These are phyloP conservation scores for Nemurella pictetii DNA, from an alignment of 2,888 invertebrate species.

Conservation along the genomic window DNA sequence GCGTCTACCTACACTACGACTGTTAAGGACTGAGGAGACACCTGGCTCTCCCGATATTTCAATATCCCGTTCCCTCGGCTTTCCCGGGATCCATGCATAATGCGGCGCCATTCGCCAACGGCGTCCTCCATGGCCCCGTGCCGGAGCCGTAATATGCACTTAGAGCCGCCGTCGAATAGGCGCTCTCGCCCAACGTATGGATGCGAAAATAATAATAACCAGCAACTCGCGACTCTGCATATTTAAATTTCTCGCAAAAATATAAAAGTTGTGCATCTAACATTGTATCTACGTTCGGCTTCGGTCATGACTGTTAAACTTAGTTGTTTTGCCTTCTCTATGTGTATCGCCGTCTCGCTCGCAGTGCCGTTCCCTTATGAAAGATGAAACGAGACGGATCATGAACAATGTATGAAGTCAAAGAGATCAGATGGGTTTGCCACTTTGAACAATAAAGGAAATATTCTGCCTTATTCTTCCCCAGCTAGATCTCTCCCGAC, in stretches of 20 bases:
- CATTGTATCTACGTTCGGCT: slow-evolving; percentile 28
- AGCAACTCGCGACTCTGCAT: background rate
- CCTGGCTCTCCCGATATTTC: background rate
- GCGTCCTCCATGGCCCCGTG: background rate
- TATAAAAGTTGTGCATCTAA: slow-evolving; percentile 10
- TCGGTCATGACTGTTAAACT: slow-evolving; percentile 40
- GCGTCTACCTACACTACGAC: background rate
- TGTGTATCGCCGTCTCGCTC: slow-evolving; percentile 26
- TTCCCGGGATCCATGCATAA: background rate
- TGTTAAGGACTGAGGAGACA: background rate
- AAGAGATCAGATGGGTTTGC: slow-evolving; percentile 37
- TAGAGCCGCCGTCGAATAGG: background rate
- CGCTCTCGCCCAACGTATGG: background rate
- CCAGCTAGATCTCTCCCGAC: background rate
- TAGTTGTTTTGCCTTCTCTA: slow-evolving; percentile 35
- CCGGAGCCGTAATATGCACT: background rate
- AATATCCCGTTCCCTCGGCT: background rate
- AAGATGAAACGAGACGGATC: slow-evolving; percentile 36
- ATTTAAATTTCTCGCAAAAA: slow-evolving; percentile 22
- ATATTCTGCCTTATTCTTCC: background rate
- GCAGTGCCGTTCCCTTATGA: slow-evolving; percentile 33
- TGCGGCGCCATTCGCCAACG: background rate
- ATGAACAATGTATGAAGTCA: slow-evolving; percentile 40
- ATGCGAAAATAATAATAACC: slow-evolving; percentile 22
- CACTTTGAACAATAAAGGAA: slow-evolving; percentile 36